phyloP scores from a whole-genome alignment of 2,113 vertebrate species.

The Leucoraja erinaceus region DNA sequence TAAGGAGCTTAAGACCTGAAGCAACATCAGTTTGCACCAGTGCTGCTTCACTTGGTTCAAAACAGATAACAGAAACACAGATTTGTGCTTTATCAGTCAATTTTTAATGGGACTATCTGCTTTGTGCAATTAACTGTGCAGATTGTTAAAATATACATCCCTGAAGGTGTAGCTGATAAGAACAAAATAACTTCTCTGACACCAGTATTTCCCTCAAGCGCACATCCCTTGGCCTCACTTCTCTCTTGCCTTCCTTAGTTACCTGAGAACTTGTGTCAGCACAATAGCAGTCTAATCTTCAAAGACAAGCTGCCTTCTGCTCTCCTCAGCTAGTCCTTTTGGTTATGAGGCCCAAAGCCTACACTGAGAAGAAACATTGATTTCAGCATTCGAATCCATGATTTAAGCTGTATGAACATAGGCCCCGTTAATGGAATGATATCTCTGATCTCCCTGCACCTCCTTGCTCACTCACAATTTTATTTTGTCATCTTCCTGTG shows the following conservation, averaged over 20 bases:
- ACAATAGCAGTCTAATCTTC: neutral
- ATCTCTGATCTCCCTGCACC: no score
- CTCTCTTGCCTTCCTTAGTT: neutral
- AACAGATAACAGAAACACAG: no score
- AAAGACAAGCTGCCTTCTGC: neutral
- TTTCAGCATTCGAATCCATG: neutral
- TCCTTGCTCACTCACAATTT: neutral
- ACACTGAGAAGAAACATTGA: neutral
- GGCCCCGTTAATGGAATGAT: neutral
- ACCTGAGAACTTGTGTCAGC: neutral
- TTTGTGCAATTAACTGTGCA: neutral
- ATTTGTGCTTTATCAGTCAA: neutral
- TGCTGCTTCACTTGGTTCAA: neutral
- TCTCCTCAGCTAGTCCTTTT: neutral
- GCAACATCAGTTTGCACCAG: neutral
- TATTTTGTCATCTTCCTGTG: neutral
- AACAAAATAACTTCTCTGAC: neutral
- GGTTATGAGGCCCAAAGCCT: neutral
- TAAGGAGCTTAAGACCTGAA: neutral
- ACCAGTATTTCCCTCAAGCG: neutral
- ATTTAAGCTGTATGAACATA: neutral
- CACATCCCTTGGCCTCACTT: neutral
- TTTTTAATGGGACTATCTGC: neutral
- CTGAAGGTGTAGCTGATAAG: neutral
- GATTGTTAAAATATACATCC: neutral